Percentiles rank a stretch among this genome's conserved stretches.
These are phyloP conservation scores for Lichenostomus cassidix DNA, from an alignment of 2,113 vertebrate species.

Conservation along the genomic window DNA sequence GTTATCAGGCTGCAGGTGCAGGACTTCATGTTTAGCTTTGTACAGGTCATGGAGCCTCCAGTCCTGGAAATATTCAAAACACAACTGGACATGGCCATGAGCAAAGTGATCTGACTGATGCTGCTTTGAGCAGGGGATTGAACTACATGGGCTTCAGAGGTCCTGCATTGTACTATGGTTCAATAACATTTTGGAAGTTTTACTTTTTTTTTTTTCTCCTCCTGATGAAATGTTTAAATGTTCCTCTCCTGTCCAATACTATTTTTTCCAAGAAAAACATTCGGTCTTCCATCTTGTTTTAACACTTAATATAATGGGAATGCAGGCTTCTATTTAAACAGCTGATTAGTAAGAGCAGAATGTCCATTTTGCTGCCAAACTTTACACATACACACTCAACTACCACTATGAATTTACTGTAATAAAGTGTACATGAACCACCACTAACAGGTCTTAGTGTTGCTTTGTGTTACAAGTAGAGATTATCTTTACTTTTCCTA, in stretches of 20 bases:
- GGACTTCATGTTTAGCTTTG: background rate
- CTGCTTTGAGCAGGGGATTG: background rate
- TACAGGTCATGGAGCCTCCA: background rate
- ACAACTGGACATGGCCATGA: background rate
- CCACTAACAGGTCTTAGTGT: background rate
- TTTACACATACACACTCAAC: background rate
- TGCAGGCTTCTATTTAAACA: background rate
- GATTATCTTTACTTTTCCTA: background rate
- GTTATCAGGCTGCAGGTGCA: background rate
- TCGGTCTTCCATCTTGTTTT: background rate
- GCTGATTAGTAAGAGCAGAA: background rate
- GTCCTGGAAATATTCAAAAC: background rate
- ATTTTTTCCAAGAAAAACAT: background rate
- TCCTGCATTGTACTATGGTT: background rate
- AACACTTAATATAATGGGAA: background rate
- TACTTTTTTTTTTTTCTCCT: background rate
- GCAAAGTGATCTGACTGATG: background rate
- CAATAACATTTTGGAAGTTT: background rate
- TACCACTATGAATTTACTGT: background rate
- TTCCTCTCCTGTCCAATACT: background rate
- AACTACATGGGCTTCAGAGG: background rate
- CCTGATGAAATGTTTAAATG: background rate
- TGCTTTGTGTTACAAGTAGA: background rate
- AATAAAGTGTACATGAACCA: background rate
- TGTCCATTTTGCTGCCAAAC: background rate